Conservation (phyloP, 2,113 vertebrate genomes). For the Chitala chitala region DNA sequence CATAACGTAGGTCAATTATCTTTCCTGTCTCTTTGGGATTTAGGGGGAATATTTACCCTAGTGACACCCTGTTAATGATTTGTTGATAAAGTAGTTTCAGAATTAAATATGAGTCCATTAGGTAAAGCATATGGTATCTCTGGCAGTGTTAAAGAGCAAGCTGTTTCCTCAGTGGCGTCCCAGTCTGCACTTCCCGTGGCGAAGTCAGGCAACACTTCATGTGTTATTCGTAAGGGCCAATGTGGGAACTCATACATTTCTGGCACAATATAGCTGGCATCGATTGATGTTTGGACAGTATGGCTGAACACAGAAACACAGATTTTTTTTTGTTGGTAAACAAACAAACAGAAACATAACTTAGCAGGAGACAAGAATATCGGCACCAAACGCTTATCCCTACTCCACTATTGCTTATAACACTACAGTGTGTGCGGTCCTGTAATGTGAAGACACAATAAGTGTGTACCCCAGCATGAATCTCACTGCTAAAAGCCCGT, state of each 20-base stretch:
- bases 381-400: not conserved
- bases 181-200: slow-evolving; percentile 29
- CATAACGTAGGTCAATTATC: slow-evolving; percentile 55
- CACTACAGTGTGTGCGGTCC: not conserved
- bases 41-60: slow-evolving; percentile 42
- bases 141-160: slow-evolving; percentile 37
- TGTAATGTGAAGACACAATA: not conserved
- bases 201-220: slow-evolving; percentile 20
- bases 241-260: not conserved
- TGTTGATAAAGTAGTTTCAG: slow-evolving; percentile 48
- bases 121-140: slow-evolving; percentile 46
- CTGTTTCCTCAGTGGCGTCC: slow-evolving; percentile 47
- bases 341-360: not conserved
- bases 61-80: slow-evolving; percentile 50
- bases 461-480: not conserved
- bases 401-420: not conserved
- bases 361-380: not conserved
- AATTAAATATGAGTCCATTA: slow-evolving; percentile 52
- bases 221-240: slow-evolving; percentile 24
- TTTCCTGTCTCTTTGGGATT: slow-evolving; percentile 31
- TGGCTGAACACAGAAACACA: not conserved
- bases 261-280: slow-evolving; percentile 17
- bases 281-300: not conserved
- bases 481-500: too few species aligned
- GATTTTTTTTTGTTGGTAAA: not conserved